Conservation (phyloP, 2,797 vertebrate species). For the Chromobotia macracanthus region DNA sequence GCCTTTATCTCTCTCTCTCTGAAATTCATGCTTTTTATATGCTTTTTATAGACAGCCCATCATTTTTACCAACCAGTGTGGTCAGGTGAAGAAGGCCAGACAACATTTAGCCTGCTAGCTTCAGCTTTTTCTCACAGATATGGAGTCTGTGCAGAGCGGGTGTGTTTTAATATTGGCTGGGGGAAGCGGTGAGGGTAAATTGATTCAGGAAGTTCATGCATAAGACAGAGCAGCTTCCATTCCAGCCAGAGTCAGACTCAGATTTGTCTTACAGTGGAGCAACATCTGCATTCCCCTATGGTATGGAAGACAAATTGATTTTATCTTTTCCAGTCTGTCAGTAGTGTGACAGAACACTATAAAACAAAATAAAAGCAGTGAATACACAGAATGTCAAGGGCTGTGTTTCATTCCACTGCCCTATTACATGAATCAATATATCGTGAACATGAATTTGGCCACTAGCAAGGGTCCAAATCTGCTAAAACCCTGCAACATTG, state of each 20-base stretch:
- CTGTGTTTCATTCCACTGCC: constrained; percentile 15
- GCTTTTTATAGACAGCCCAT: constrained; percentile 10
- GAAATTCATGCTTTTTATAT: neutral
- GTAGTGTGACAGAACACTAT: constrained; percentile 67
- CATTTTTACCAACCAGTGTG: neutral
- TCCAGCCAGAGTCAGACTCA: constrained; percentile 41
- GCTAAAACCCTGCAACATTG: neutral
- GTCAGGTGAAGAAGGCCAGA: constrained; percentile 18
- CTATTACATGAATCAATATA: constrained; percentile 21
- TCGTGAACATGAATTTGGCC: neutral
- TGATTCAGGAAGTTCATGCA: constrained; percentile 62
- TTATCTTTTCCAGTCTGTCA: constrained; percentile 67
- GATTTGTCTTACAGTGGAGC: constrained; percentile 49
- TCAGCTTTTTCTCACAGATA: constrained; percentile 13
- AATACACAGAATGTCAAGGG: constrained; percentile 60
- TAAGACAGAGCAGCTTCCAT: constrained; percentile 50
- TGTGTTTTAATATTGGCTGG: constrained; percentile 53
- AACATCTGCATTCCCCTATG: constrained; percentile 52
- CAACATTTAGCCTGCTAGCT: neutral
- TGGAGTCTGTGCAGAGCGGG: constrained; percentile 55
- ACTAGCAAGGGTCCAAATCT: neutral
- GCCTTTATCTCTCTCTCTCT: neutral
- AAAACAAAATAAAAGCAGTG: constrained; percentile 65
- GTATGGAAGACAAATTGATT: constrained; percentile 69
- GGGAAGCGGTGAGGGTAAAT: constrained; percentile 62